Conservation (phyloP, 2,797 vertebrate genomes). For the Lepilemur ruficaudatus region DNA sequence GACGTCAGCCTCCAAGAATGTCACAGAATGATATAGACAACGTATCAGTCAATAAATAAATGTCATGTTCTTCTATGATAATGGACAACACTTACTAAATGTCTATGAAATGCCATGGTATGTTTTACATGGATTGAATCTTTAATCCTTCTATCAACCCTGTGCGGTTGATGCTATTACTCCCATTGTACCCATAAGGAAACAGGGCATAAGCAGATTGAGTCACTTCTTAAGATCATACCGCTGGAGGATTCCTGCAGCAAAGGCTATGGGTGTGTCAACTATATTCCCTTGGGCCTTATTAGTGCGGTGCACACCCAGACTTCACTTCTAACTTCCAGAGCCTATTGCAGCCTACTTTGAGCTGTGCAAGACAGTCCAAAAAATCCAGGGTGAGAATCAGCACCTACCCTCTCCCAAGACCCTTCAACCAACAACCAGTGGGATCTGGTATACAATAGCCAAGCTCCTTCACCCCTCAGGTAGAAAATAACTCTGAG, state of each 20-base stretch:
- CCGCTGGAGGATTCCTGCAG: neutral
- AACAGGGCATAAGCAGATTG: neutral
- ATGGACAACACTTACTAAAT: neutral
- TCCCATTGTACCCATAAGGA: neutral
- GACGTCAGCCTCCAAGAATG: neutral
- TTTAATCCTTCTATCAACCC: neutral
- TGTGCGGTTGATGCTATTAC: neutral
- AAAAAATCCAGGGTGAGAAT: neutral
- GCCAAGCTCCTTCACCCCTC: neutral
- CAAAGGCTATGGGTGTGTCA: neutral
- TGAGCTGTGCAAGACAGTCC: neutral
- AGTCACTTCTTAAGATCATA: neutral
- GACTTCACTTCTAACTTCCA: neutral
- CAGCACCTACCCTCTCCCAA: neutral
- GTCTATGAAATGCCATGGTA: neutral
- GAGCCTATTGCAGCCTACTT: neutral
- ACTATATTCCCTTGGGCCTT: neutral
- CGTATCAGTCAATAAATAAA: neutral
- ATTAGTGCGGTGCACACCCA: neutral
- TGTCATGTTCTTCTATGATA: neutral
- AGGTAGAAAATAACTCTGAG: neutral
- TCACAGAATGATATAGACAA: slow-evolving; percentile 1
- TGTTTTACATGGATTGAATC: neutral
- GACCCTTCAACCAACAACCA: neutral
- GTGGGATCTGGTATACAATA: neutral